Evolutionary conservation across 30 jellyfish, hydroid and myxozoan species (phyloP).

Genomic region (Catostylus mosaicus): DNA sequence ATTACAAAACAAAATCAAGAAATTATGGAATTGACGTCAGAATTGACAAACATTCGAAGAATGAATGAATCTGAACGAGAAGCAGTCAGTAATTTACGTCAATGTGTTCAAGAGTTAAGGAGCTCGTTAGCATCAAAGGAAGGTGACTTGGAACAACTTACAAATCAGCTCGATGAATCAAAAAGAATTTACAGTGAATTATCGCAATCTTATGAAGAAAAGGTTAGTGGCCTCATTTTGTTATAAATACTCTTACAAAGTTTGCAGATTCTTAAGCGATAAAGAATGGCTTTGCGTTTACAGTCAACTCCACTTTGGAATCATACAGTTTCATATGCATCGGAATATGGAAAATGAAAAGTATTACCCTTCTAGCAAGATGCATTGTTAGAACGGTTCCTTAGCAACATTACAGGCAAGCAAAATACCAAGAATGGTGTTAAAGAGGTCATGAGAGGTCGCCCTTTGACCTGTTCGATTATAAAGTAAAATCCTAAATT

Average conservation of each 20-base stretch:
- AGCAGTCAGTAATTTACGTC: conserved; percentile 76
- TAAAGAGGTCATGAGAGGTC: too few relatives aligned
- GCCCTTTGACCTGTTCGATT: too few relatives aligned
- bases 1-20: conserved; percentile 48
- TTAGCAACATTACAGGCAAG: too few relatives aligned
- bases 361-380: too few relatives aligned
- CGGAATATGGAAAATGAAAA: too few relatives aligned
- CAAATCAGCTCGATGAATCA: conserved; percentile 77
- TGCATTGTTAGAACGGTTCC: too few relatives aligned
- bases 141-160: conserved; percentile 36
- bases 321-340: too few relatives aligned
- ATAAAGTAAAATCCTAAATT: too few relatives aligned
- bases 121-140: conserved; percentile 63
- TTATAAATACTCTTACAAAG: neutral
- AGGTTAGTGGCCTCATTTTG: conserved; percentile 45
- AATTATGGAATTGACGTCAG: conserved; percentile 52
- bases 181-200: conserved; percentile 56
- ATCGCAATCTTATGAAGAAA: conserved; percentile 63
- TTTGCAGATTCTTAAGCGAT: neutral
- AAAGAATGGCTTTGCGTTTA: too few relatives aligned
- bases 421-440: too few relatives aligned
- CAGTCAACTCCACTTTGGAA: too few relatives aligned
- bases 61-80: conserved; percentile 74
- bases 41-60: conserved; percentile 76
- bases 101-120: conserved; percentile 75